phyloP scores from a whole-genome alignment of 2,797 vertebrate genomes.

The Chiroxiphia lanceolata region DNA sequence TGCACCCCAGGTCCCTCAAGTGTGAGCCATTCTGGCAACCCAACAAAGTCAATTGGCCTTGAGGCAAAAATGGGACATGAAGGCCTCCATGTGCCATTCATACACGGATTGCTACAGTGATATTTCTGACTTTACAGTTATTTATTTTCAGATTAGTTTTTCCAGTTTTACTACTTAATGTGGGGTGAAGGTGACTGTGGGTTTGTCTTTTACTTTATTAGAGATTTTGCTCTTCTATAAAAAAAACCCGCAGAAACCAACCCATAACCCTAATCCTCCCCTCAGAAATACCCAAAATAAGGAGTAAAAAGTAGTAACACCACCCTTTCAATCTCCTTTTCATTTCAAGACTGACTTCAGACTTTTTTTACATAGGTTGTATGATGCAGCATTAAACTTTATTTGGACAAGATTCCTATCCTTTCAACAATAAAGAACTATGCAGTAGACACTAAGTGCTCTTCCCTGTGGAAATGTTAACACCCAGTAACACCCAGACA shows the following conservation, averaged over 20 bases:
- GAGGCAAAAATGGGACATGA: neutral
- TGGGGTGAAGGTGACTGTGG: fast-evolving
- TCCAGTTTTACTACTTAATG: neutral
- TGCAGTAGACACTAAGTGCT: neutral
- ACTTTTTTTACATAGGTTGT: neutral
- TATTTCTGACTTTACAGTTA: neutral
- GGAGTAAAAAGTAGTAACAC: neutral
- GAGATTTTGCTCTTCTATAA: neutral
- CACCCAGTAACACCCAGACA: neutral
- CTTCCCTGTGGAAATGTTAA: neutral
- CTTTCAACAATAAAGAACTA: neutral
- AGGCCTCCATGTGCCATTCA: neutral
- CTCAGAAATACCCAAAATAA: no score
- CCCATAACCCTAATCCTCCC: no score
- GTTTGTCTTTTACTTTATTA: neutral
- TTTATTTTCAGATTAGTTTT: neutral
- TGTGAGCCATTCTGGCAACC: neutral
- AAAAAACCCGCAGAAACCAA: neutral
- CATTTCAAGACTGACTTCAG: neutral
- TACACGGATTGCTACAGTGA: neutral
- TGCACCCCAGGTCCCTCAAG: neutral
- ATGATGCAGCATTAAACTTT: neutral
- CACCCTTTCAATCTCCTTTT: neutral
- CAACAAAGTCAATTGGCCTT: neutral
- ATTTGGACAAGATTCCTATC: neutral